Evolutionary conservation across 1,140 invertebrate genomes (phyloP), one percentile per base, ranked within the genome.

Genomic region (Anadara kagoshimensis): DNA sequence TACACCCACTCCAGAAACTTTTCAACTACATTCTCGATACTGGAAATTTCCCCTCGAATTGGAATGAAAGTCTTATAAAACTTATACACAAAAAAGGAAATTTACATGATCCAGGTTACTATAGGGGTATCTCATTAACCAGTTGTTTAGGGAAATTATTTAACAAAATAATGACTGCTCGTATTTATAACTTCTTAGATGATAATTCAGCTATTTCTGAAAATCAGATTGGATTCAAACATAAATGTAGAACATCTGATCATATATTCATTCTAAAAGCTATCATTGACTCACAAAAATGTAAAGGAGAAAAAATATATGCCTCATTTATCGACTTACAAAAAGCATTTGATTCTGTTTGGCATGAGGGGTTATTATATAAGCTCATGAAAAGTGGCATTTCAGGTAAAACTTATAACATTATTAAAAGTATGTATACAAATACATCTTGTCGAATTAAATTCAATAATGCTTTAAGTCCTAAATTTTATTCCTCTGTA

Each of bases 341-440:
- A 36, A 59, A 59, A 41, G 66, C 66, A 47, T 69, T 69, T 69
- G 66, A 69, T 69, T 59, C 66, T 0, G 26, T 69, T n/a, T 69
- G 66, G 66, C 24, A 56, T 36, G 11, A 29, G 12, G 44, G 56
- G 5, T 36, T 69, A 49, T 69, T 69, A 20, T 69, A 58, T 45
- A 59, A 63, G 29, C 61, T 63, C 16, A 18, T 63, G 18, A 63
- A 49, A 63, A 18, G 24, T 22, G 45, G 45, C 45, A 45, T 61
- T 3, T 22, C 58, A 11, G 51, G 51, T n/a, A n/a, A n/a, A n/a
- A n/a, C n/a, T n/a, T n/a, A n/a, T n/a, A n/a, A n/a, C n/a, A n/a
- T n/a, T n/a, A n/a, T n/a, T n/a, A n/a, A n/a, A n/a, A n/a, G n/a
- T n/a, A n/a, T n/a, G n/a, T n/a, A n/a, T n/a, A n/a, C n/a, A n/a